Evolutionary conservation across 2,113 vertebrate species (phyloP).

Genomic region (Lichenostomus cassidix): DNA sequence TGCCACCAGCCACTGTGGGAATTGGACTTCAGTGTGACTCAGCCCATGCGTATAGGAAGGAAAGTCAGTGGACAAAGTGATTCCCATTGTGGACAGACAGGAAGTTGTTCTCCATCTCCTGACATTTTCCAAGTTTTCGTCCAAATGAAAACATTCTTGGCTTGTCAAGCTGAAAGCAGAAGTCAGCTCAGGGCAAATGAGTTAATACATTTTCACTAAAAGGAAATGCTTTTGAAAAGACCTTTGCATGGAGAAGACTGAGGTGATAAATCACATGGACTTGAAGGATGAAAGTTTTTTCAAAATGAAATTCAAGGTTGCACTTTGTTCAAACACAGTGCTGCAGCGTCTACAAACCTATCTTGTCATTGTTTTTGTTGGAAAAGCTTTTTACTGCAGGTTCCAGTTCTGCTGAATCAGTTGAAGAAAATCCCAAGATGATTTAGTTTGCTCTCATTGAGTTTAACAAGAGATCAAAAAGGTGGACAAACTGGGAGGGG

Average conservation of each 20-base stretch:
- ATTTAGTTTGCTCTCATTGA: neutral
- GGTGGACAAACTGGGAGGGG: neutral
- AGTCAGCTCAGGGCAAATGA: neutral
- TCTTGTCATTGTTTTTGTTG: neutral
- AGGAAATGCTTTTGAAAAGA: neutral
- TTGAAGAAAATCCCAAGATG: neutral
- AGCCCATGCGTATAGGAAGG: rapidly evolving
- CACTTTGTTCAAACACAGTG: neutral
- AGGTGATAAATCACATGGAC: neutral
- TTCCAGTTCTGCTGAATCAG: neutral
- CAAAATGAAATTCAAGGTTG: neutral
- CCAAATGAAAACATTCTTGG: neutral
- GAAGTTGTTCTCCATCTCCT: neutral
- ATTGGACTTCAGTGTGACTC: neutral
- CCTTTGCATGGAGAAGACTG: neutral
- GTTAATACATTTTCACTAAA: neutral
- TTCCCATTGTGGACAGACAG: neutral
- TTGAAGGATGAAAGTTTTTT: neutral
- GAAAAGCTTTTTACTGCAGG: neutral
- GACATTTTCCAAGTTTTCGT: neutral
- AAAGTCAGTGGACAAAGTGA: neutral
- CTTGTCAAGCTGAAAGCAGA: neutral
- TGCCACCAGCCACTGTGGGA: neutral
- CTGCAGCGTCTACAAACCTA: neutral
- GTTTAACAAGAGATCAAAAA: neutral